phyloP scores from a whole-genome alignment of 1,140 invertebrate genomes.

The Mya arenaria region DNA sequence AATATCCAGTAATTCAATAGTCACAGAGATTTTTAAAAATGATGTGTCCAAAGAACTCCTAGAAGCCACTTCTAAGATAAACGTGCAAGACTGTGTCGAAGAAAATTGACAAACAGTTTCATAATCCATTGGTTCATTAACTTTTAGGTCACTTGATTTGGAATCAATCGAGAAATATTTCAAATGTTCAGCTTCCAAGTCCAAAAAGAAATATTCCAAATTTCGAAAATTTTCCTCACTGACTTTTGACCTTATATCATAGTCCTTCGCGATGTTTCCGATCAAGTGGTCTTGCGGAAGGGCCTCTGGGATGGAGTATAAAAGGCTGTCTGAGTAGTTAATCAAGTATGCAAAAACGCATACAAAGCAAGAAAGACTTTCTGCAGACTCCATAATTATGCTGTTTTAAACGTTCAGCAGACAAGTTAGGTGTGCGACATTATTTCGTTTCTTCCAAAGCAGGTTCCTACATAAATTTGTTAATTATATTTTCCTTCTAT shows the following conservation, averaged over 20 bases:
- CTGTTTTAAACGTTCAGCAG: too few relatives aligned
- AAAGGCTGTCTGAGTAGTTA: constrained; percentile 48
- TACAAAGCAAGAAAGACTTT: constrained; percentile 48
- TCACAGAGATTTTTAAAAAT: constrained; percentile 81
- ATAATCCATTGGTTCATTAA: constrained; percentile 57
- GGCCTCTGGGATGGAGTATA: constrained; percentile 55
- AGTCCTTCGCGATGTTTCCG: constrained; percentile 57
- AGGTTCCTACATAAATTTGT: background rate
- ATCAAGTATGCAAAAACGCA: constrained; percentile 50
- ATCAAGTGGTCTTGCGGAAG: constrained; percentile 54
- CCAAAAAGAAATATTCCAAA: constrained; percentile 44
- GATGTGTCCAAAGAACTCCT: constrained; percentile 54
- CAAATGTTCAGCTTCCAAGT: constrained; percentile 24
- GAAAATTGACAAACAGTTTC: constrained; percentile 63
- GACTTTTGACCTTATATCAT: constrained; percentile 18
- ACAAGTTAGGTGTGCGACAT: too few relatives aligned
- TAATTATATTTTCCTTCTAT: background rate
- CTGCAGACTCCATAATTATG: constrained; percentile 49
- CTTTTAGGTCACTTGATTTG: constrained; percentile 56
- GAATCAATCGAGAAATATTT: constrained; percentile 58
- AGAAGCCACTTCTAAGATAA: constrained; percentile 59
- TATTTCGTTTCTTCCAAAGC: background rate
- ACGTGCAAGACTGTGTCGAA: constrained; percentile 39
- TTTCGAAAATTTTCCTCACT: constrained; percentile 45
- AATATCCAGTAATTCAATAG: constrained; percentile 95